Evolutionary conservation across 2,113 vertebrate genomes (phyloP), one percentile per base, ranked within the genome.

Genomic region (Myodes glareolus): DNA sequence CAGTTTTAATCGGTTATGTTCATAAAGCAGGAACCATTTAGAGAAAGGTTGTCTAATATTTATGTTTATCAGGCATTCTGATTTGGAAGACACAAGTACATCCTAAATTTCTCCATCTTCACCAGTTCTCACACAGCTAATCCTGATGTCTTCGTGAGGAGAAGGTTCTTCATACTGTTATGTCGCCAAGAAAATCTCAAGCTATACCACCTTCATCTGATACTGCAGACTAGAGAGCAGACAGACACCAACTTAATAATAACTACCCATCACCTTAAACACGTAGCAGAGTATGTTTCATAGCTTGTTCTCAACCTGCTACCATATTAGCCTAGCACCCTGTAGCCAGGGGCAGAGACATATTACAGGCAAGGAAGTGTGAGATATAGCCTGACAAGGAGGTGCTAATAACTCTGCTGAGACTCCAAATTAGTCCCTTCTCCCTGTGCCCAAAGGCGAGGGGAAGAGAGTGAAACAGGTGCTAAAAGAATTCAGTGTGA

Each of bases 401-500:
- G 85, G 98, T 95, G 96, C 95, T 98, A 95, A 98, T 95, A 97
- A 92, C 52, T 96, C 86, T 76, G 16, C 81, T 55, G 55, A 96
- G 97, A 70, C 85, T 94, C 90, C 65, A 77, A 94, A 70, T 90
- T 52, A 91, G n/a, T 88, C 88, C 47, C 63, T 70, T 90, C 58
- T 95, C 52, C 75, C 63, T 82, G 61, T 78, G 86, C 95, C 87
- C 94, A 95, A 67, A 72, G 67, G 86, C n/a, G 81, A 72, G 87
- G 81, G 58, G 55, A 50, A 88, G 77, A 19, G 88, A 94, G 89
- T 81, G 86, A 92, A 98, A 94, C 92, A 96, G 98, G 96, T 97
- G 96, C 89, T 98, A 94, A 97, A 97, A 97, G 85, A 97, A 98
- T 98, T 98, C 98, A 97, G 96, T 73, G 98, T 97, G 97, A 98